Evolutionary conservation across 2,113 vertebrate species (phyloP), one percentile per base, ranked within the genome.

Genomic region (Petroica traversi): DNA sequence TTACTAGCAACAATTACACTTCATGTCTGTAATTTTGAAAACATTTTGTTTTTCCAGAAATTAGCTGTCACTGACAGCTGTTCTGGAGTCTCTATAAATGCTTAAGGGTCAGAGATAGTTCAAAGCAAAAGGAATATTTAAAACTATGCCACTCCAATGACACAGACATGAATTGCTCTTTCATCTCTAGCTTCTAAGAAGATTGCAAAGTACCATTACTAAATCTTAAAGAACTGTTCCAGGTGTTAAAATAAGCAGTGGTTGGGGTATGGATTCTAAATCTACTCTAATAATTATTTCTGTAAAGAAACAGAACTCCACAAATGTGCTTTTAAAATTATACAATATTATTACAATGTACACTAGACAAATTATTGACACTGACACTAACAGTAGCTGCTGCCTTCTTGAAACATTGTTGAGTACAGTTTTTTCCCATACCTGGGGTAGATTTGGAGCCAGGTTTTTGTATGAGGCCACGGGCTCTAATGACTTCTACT

Each of bases 401-500:
- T 85, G 62, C 36, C 49, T 83, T 72, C 38, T 52, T 61, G 64
- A 75, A 81, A 57, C 45, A 81, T 54, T 45, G 43, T 6, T 73
- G 17, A 2, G 2, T 9, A 67, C 23, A 81, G 48, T 25, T 71
- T 41, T 52, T 67, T 66, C 24, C 66, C 98, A 98, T 97, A 99
- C 99, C 99, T 75, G 99, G 99, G 61, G 99, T 99, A 46, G 99
- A 99, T 97, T 99, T 99, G 76, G 99, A 99, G 62, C 99, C 99
- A 82, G 99, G 99, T 92, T 99, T 99, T 89, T 99, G 99, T 15
- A 98, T 99, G 71, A 99, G 99, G 80, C 99, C 99, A 80, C 99
- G 98, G n/a, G 99, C 99, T 97, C 99, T 97, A 82, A 99, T 99
- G 64, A 99, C 99, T 97, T 99, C 99, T 69, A 99, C 99, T 98